Evolutionary conservation across 2,888 invertebrate genomes (phyloP), one percentile per base, ranked within the genome.

Genomic region (Cephalotes varians): DNA sequence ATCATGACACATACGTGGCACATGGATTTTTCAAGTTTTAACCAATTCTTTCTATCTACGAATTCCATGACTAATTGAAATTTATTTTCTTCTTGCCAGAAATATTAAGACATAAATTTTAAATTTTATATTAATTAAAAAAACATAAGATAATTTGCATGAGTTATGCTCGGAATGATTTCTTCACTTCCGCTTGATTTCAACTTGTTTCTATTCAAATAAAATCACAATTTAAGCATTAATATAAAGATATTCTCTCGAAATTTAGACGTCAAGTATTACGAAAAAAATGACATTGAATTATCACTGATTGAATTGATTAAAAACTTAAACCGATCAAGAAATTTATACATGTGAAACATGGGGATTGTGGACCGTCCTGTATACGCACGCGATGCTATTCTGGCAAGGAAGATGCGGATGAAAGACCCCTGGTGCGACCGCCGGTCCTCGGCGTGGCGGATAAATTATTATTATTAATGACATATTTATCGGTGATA

Each of bases 381-480:
- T 49, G 69, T 82, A 76, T 49, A 79, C 31, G 73, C 62, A 71
- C 21, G 64, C 76, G 18, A 31, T 56, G 54, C 31, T 28, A 72
- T 54, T 58, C 81, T 18, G 15, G 62, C 69, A 80, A 60, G 56
- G 31, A 60, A 79, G 82, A 77, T 40, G 49, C 44, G 49, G 49
- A 54, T 56, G 37, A 34, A 58, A 72, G 69, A 60, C 69, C 89
- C 86, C 86, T 37, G 69, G 60, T 69, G 87, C 86, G 82, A 82
- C 54, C 84, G 71, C 49, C 77, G 69, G 86, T 82, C 85, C 83
- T 88, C 82, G 86, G 86, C 83, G 76, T 71, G 77, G 40, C 25
- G 81, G 83, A 87, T 91, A 92, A 92, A 92, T 91, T 91, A 91
- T 91, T 85, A 76, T 90, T 85, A 79, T 85, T 92, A 91, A 92